Evolutionary conservation across 2,797 vertebrate genomes (phyloP).

Genomic region (Periparus ater): DNA sequence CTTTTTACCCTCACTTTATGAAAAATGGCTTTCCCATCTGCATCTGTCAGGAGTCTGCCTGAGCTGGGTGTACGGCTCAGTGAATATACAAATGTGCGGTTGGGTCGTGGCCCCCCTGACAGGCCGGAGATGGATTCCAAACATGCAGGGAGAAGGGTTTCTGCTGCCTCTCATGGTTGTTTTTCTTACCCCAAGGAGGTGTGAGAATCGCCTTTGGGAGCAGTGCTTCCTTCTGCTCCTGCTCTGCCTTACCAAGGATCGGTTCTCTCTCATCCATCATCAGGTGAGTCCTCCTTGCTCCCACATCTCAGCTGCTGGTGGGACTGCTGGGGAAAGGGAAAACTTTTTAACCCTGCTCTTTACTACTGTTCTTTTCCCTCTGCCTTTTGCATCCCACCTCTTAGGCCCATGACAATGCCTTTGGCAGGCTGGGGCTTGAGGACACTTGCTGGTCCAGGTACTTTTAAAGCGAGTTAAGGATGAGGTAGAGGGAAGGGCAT

Average conservation of each 20-base stretch:
- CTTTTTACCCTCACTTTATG: slow-evolving; percentile 39
- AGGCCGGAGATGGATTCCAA: slow-evolving; percentile 57
- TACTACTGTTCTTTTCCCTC: background rate
- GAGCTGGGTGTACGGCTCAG: slow-evolving; percentile 49
- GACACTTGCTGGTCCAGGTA: background rate
- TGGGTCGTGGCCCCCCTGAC: slow-evolving; percentile 57
- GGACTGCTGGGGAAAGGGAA: background rate
- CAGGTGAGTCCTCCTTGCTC: background rate
- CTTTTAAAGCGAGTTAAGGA: background rate
- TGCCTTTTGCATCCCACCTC: background rate
- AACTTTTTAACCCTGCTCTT: background rate
- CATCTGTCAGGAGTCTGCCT: slow-evolving; percentile 67
- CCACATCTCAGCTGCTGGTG: background rate
- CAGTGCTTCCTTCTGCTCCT: slow-evolving; percentile 39
- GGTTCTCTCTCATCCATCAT: slow-evolving; percentile 32
- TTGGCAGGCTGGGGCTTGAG: background rate
- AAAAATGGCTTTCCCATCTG: slow-evolving; percentile 74
- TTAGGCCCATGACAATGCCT: background rate
- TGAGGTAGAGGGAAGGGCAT: background rate
- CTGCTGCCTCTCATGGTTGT: slow-evolving; percentile 13
- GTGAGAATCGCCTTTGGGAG: slow-evolving; percentile 10
- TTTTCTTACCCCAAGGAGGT: background rate
- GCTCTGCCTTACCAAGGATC: slow-evolving; percentile 10
- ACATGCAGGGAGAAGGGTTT: background rate
- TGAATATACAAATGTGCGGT: slow-evolving; percentile 69